Conservation (phyloP, 2,113 vertebrate genomes). For the Leptobrachium ailaonicum region DNA sequence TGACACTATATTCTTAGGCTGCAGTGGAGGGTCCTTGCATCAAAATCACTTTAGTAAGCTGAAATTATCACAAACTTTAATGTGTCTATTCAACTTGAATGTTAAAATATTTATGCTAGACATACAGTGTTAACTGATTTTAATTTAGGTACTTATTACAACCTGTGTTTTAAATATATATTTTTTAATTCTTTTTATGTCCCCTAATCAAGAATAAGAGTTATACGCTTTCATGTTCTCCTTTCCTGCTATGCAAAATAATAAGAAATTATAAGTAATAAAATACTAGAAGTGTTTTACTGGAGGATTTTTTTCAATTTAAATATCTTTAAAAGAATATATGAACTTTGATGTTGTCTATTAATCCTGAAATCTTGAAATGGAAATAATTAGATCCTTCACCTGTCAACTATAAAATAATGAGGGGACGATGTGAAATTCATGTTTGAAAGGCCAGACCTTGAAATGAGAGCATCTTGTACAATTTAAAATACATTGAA, state of each 20-base stretch:
- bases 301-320: neutral
- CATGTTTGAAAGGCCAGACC: constrained; percentile 14
- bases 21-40: too few relatives aligned
- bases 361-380: constrained; percentile 7
- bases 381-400: constrained; percentile 34
- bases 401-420: constrained; percentile 36
- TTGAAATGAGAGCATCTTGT: constrained; percentile 28
- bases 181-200: too few relatives aligned
- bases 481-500: constrained; percentile 33
- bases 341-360: constrained; percentile 19
- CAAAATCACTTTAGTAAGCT: too few relatives aligned
- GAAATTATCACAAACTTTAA: too few relatives aligned
- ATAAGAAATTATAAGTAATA: neutral
- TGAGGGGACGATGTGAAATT: neutral
- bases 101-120: too few relatives aligned
- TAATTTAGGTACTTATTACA: too few relatives aligned
- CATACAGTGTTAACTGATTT: too few relatives aligned
- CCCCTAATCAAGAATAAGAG: too few relatives aligned
- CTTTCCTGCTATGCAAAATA: neutral
- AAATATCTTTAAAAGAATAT: constrained; percentile 5
- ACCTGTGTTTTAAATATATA: too few relatives aligned
- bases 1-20: too few relatives aligned
- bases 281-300: neutral
- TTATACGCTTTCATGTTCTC: neutral
- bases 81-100: too few relatives aligned